Evolutionary conservation across 2,888 invertebrate genomes (phyloP).

Genomic region (Perizoma flavofasciatum): DNA sequence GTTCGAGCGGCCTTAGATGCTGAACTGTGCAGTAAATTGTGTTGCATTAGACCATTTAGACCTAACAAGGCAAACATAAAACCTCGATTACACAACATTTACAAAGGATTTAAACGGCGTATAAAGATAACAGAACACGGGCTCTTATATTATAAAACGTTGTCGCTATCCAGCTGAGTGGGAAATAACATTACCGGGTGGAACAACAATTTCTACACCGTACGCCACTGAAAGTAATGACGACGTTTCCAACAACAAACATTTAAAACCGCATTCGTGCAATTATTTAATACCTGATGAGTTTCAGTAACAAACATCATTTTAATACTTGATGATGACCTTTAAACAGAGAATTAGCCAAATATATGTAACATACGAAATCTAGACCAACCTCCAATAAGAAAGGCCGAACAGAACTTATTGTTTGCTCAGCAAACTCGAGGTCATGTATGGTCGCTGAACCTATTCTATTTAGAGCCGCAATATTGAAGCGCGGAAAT

Average conservation of each 20-base stretch:
- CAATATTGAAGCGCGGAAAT: constrained; percentile 25
- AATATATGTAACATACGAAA: constrained; percentile 16
- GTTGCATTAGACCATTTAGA: constrained; percentile 20
- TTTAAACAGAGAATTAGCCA: constrained; percentile 8
- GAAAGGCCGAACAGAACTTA: constrained; percentile 24
- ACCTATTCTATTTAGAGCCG: constrained; percentile 21
- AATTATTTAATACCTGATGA: constrained; percentile 6
- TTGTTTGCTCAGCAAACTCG: constrained; percentile 22
- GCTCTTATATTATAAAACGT: constrained; percentile 35
- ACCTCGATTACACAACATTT: constrained; percentile 26
- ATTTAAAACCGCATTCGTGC: constrained; percentile 5
- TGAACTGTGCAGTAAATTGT: constrained; percentile 13
- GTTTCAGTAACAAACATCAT: constrained; percentile 11
- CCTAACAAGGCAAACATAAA: constrained; percentile 27
- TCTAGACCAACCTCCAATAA: constrained; percentile 24
- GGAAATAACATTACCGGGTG: constrained; percentile 18
- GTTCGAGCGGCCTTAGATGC: background rate
- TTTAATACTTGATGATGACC: constrained; percentile 14
- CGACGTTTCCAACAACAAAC: constrained; percentile 11
- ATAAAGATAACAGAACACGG: constrained; percentile 35
- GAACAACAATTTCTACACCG: constrained; percentile 23
- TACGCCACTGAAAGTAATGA: constrained; percentile 18
- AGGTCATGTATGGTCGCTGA: constrained; percentile 25
- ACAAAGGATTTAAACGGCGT: constrained; percentile 30
- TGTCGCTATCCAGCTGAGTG: constrained; percentile 20